Percentiles rank a stretch among this genome's conserved stretches.
Evolutionary conservation across 2,888 invertebrate genomes (phyloP).

Genomic region (Encarsia formosa): DNA sequence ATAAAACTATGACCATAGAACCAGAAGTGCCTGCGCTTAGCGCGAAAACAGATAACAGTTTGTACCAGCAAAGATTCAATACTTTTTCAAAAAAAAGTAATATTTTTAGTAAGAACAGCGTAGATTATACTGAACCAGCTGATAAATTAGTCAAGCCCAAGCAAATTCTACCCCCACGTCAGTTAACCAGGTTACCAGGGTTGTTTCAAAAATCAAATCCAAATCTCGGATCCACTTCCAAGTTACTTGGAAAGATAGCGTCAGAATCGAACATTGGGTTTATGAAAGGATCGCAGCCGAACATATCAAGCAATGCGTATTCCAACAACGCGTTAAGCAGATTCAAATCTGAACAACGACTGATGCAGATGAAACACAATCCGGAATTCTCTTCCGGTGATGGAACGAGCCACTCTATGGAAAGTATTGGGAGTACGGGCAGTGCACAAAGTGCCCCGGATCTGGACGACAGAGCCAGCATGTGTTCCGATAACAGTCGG

Average conservation of each 20-base stretch:
- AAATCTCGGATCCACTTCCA: conserved; percentile 42
- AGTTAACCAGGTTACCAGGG: conserved; percentile 42
- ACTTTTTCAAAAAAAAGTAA: conserved; percentile 39
- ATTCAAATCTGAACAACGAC: conserved; percentile 42
- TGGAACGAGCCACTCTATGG: conserved; percentile 41
- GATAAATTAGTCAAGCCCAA: conserved; percentile 29
- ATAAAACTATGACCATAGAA: too few species aligned
- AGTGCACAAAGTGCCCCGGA: conserved; percentile 48
- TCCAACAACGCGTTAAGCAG: conserved; percentile 33
- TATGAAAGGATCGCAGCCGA: conserved; percentile 39
- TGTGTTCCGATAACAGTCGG: conserved; percentile 44
- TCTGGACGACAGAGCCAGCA: conserved; percentile 45
- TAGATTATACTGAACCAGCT: conserved; percentile 19
- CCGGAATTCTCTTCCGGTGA: conserved; percentile 34
- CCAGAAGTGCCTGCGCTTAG: neutral
- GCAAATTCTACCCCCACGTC: conserved; percentile 33
- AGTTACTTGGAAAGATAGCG: conserved; percentile 25
- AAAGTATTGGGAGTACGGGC: conserved; percentile 47
- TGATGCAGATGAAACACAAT: conserved; percentile 34
- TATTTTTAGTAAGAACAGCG: neutral
- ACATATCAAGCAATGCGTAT: conserved; percentile 33
- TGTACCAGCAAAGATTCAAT: conserved; percentile 31
- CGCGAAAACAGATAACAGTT: conserved; percentile 14
- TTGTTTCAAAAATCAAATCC: conserved; percentile 48
- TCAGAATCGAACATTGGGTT: conserved; percentile 32